Evolutionary conservation across 2,797 vertebrate species (phyloP), one percentile per base, ranked within the genome.

Genomic region (Premnoplex brunnescens): DNA sequence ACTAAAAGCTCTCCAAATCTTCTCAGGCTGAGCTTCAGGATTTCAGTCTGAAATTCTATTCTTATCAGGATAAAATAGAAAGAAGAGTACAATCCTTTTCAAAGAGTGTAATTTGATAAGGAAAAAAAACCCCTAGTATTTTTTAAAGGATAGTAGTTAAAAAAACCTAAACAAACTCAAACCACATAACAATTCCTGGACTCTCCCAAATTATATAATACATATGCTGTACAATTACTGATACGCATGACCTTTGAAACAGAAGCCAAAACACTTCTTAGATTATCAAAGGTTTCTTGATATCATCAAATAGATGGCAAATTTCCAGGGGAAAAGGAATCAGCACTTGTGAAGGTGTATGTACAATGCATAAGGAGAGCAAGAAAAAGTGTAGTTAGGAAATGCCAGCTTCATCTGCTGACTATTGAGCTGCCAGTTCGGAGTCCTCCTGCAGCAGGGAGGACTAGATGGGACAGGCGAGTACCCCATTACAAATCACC

Each of bases 1-100:
- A 48, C 18, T 62, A 46, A 89, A 89, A 58, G 21, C 51, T 36
- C n/a, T 81, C 39, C 43, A 90, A 15, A 90, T 74, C 60, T 77
- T 63, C 63, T 58, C 51, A 91, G 28, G 64, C 86, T 86, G 81
- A 84, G 69, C 92, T 43, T 90, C 30, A 72, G 49, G 60, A 71
- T 93, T 88, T 88, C 49, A 84, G 49, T 27, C 37, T 83, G 48
- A 34, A 54, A 18, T 73, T 81, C 54, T 64, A 28, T 90, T 88
- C 66, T 86, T 56, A 82, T 39, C 27, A 69, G 39, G n/a, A 58
- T 84, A 71, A 93, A 95, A 87, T 0, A 71, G 24, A 88, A 79
- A 41, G 52, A 78, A 74, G 34, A 77, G 17, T 43, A 34, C 49
- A 80, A 52, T 67, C 23, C 26, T 68, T 79, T 72, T 49, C 34